Evolutionary conservation across 2,113 vertebrate genomes (phyloP).

Genomic region (Myxocyprinus asiaticus): DNA sequence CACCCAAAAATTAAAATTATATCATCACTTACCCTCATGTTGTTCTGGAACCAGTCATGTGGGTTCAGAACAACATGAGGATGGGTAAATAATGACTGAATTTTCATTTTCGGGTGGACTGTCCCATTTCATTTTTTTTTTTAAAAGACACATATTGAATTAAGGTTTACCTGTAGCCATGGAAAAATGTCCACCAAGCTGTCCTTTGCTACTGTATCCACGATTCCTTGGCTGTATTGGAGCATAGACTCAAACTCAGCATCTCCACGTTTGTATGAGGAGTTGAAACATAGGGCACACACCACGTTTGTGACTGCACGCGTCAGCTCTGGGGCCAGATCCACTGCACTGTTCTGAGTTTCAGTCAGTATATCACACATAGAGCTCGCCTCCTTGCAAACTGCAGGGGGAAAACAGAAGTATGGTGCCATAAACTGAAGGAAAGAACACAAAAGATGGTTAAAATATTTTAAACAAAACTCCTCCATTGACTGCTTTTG

Average conservation of each 20-base stretch:
- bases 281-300: constrained; percentile 87
- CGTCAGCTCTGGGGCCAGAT: constrained; percentile 81
- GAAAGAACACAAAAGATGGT: too few species aligned
- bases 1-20: too few species aligned
- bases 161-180: constrained; percentile 80
- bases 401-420: constrained; percentile 55
- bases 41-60: too few species aligned
- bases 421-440: too few species aligned
- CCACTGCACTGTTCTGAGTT: constrained; percentile 67
- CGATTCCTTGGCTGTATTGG: constrained; percentile 81
- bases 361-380: constrained; percentile 75
- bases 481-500: too few species aligned
- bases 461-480: too few species aligned
- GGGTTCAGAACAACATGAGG: too few species aligned
- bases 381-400: constrained; percentile 76
- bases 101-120: too few species aligned
- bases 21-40: too few species aligned
- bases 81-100: too few species aligned
- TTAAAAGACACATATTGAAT: neutral
- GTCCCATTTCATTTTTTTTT: too few species aligned
- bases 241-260: constrained; percentile 81
- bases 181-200: constrained; percentile 89
- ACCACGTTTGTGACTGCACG: constrained; percentile 86
- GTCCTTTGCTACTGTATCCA: constrained; percentile 80
- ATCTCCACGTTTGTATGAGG: constrained; percentile 78